A percentile compares a stretch with the other conserved stretches of the same genome.
phyloP scores from a whole-genome alignment of 2,113 vertebrate species.

The Zosterops borbonicus region DNA sequence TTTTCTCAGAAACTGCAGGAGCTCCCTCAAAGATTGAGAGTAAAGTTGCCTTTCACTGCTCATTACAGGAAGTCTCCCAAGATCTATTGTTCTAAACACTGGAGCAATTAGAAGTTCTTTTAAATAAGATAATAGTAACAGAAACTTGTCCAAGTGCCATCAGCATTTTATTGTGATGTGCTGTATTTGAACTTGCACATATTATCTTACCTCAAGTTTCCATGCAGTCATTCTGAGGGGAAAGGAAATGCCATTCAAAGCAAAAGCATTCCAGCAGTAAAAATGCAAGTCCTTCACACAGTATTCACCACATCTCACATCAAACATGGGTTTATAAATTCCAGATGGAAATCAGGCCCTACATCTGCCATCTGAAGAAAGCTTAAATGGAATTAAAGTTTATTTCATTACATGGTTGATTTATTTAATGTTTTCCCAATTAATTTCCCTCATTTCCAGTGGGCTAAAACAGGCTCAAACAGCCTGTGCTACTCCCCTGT shows the following conservation, averaged over 20 bases:
- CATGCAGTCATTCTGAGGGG: slow-evolving; percentile 22
- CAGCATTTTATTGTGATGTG: background rate
- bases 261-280: slow-evolving; percentile 33
- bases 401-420: background rate
- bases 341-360: background rate
- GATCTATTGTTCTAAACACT: slow-evolving; percentile 16
- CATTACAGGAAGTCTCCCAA: background rate
- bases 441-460: slow-evolving; percentile 20
- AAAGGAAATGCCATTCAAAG: slow-evolving; percentile 44
- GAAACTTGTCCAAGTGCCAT: slow-evolving; percentile 3
- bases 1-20: background rate
- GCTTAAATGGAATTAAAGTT: background rate
- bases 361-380: slow-evolving; percentile 6
- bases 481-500: background rate
- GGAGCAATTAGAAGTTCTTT: background rate
- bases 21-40: background rate
- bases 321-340: background rate
- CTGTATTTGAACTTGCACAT: slow-evolving; percentile 8
- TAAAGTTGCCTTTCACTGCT: background rate
- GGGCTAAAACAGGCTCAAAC: background rate
- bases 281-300: background rate
- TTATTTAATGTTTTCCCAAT: slow-evolving; percentile 28
- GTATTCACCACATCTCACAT: slow-evolving; percentile 7
- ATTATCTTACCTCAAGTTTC: slow-evolving; percentile 35
- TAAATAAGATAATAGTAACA: slow-evolving; percentile 18